Evolutionary conservation across 2,113 vertebrate genomes (phyloP).

Genomic region (Bujurquina vittata): DNA sequence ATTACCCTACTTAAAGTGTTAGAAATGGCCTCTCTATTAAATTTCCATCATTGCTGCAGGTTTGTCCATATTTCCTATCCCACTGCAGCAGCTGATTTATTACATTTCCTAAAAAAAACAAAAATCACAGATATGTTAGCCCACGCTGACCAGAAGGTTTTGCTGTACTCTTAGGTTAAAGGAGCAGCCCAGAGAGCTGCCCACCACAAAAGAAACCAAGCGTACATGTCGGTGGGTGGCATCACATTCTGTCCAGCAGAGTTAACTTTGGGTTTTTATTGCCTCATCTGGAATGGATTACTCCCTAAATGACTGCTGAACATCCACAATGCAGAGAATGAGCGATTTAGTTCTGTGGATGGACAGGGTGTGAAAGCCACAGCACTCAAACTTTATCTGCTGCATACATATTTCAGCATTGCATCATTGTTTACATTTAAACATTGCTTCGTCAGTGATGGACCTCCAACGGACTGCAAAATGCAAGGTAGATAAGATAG

Average conservation of each 20-base stretch:
- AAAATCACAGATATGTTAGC: background rate
- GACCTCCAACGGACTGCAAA: background rate
- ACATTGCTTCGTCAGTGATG: background rate
- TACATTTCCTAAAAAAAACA: background rate
- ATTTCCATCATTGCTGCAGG: conserved; percentile 16
- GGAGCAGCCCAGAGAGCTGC: conserved; percentile 2
- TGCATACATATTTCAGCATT: background rate
- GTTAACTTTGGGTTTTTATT: background rate
- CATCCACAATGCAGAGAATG: conserved; percentile 8
- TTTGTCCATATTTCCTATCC: background rate
- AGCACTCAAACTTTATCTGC: background rate
- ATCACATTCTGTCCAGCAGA: conserved; percentile 6
- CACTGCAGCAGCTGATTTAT: background rate
- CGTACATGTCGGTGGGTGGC: background rate
- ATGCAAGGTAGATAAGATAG: background rate
- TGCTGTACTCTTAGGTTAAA: background rate
- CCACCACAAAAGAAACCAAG: conserved; percentile 20
- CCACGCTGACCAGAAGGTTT: background rate
- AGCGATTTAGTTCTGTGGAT: background rate
- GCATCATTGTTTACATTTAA: background rate
- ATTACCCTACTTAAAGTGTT: background rate
- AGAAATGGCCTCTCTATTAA: conserved; percentile 1
- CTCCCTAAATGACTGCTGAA: conserved; percentile 37
- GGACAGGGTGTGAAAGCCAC: conserved; percentile 14
- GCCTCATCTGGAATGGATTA: conserved; percentile 22